Percentiles rank a stretch among this genome's conserved stretches.
These are phyloP conservation scores for Mesorhabditis belari DNA, from an alignment of 2,888 invertebrate genomes.

Conservation along the genomic window DNA sequence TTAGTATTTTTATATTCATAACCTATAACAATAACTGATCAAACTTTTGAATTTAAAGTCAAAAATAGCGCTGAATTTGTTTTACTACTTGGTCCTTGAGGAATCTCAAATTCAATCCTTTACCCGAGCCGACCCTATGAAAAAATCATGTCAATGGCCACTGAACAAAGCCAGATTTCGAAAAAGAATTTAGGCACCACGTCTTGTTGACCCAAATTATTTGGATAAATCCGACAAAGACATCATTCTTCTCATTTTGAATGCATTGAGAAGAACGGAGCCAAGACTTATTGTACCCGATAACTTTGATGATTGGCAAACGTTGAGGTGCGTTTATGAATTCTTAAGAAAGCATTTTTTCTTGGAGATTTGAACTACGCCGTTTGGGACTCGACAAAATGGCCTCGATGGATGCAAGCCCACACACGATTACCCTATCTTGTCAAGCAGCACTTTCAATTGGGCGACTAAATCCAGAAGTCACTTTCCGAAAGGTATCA, in stretches of 20 bases:
- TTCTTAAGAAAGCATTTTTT: no score
- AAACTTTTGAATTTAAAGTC: no score
- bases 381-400: slow-evolving; percentile 19
- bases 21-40: no score
- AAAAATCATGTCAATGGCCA: no score
- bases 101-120: no score
- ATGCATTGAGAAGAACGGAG: slow-evolving; percentile 69
- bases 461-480: slow-evolving; percentile 82
- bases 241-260: slow-evolving; percentile 87
- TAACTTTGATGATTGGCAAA: slow-evolving; percentile 71
- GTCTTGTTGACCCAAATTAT: background rate
- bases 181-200: no score
- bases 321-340: slow-evolving; percentile 49
- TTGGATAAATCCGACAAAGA: slow-evolving; percentile 80
- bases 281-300: slow-evolving; percentile 73
- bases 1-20: no score
- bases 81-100: no score
- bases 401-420: slow-evolving; percentile 18
- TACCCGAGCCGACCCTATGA: no score
- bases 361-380: slow-evolving; percentile 60
- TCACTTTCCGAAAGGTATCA: slow-evolving; percentile 93
- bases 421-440: slow-evolving; percentile 71
- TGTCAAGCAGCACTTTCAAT: slow-evolving; percentile 97
- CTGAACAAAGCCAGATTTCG: no score
- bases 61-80: no score